phyloP scores from a whole-genome alignment of 92 coral and sea anemone genomes.

The Palythoa caribaeorum region DNA sequence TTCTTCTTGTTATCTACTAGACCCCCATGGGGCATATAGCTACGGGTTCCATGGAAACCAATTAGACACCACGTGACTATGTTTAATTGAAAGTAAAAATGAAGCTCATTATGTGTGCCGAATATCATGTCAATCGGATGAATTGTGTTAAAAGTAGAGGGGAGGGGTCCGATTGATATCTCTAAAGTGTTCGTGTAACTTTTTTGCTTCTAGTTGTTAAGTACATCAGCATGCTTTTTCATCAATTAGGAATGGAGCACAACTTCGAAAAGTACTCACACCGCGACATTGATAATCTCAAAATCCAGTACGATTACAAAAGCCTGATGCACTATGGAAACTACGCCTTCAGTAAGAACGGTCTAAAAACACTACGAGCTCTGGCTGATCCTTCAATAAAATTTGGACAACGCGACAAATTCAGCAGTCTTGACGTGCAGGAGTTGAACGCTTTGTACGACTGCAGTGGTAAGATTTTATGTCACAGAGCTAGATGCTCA shows the following conservation, averaged over 20 bases:
- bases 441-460: conserved; percentile 87
- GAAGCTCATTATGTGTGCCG: too few species aligned
- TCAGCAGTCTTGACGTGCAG: conserved; percentile 79
- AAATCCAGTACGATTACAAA: conserved; percentile 88
- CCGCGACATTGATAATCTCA: conserved; percentile 71
- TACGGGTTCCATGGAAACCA: too few species aligned
- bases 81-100: too few species aligned
- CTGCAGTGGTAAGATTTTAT: conserved; percentile 75
- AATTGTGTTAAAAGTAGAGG: too few species aligned
- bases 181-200: too few species aligned
- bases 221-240: neutral
- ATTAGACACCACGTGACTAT: too few species aligned
- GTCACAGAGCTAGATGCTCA: too few species aligned
- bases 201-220: too few species aligned
- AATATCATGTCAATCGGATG: too few species aligned
- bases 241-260: conserved; percentile 63
- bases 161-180: too few species aligned
- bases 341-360: conserved; percentile 81
- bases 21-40: too few species aligned
- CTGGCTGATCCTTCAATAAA: conserved; percentile 69
- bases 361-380: conserved; percentile 75
- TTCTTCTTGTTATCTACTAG: too few species aligned
- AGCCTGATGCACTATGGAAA: conserved; percentile 94
- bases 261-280: conserved; percentile 82
- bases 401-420: conserved; percentile 81